Evolutionary conservation across 2,888 invertebrate species (phyloP).

Genomic region (Sinelater perroti): DNA sequence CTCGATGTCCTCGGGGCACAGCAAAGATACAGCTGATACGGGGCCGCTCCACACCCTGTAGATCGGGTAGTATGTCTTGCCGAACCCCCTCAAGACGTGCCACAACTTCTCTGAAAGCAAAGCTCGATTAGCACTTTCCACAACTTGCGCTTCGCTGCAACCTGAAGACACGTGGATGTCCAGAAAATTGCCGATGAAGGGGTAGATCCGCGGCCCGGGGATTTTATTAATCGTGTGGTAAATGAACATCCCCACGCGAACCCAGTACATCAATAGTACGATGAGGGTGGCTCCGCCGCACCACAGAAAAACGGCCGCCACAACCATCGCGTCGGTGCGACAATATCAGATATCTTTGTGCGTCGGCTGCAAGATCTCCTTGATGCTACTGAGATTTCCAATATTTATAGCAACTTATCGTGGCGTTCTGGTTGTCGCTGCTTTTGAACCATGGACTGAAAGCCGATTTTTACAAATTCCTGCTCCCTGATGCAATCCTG

Average conservation of each 20-base stretch:
- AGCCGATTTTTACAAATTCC: too few species aligned
- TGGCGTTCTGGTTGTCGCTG: too few species aligned
- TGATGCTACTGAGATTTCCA: too few species aligned
- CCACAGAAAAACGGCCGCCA: too few species aligned
- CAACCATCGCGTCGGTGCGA: too few species aligned
- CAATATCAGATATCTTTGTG: too few species aligned
- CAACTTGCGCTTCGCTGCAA: not conserved
- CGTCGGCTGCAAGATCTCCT: too few species aligned
- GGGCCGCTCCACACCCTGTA: conserved; percentile 50
- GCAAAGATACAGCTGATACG: conserved; percentile 55
- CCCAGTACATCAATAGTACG: not conserved
- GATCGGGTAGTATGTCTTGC: conserved; percentile 29
- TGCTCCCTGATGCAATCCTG: too few species aligned
- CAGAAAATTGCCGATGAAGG: conserved; percentile 8
- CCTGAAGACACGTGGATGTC: conserved; percentile 11
- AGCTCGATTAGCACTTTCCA: not conserved
- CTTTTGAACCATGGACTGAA: too few species aligned
- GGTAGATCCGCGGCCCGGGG: conserved; percentile 8
- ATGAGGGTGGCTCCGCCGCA: not conserved
- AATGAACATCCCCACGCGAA: not conserved
- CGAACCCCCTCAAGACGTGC: conserved; percentile 16
- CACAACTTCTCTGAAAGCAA: conserved; percentile 35
- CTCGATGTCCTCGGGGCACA: conserved; percentile 64
- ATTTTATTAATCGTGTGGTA: conserved; percentile 2
- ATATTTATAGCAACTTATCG: too few species aligned